Percentiles rank a stretch among this genome's conserved stretches.
Conservation (phyloP, 2,113 vertebrate species). For the Clarias batrachus region DNA sequence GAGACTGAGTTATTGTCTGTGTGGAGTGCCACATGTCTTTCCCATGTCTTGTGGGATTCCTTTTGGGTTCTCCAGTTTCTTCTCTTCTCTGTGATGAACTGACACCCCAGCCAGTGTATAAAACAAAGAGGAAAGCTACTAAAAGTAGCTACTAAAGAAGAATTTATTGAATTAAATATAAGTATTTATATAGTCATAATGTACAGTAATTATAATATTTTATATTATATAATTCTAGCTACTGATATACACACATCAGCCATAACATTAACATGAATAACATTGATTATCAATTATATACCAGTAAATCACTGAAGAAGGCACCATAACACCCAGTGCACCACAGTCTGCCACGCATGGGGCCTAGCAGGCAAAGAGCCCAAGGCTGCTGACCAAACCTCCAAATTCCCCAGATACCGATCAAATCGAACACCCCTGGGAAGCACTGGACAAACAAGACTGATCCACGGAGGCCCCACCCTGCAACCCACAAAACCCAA, state of each 20-base stretch:
- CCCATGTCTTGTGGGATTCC: neutral
- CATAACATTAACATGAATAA: too few relatives aligned
- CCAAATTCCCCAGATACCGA: too few relatives aligned
- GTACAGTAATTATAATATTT: neutral
- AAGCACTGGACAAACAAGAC: too few relatives aligned
- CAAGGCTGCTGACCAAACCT: too few relatives aligned
- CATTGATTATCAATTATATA: too few relatives aligned
- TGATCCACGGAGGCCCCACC: too few relatives aligned
- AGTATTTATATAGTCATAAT: neutral
- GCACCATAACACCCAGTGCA: too few relatives aligned
- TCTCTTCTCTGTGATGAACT: neutral
- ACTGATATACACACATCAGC: neutral
- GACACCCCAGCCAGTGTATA: neutral
- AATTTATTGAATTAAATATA: neutral
- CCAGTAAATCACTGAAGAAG: too few relatives aligned
- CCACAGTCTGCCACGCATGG: too few relatives aligned
- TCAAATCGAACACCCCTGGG: too few relatives aligned
- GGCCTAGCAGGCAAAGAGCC: too few relatives aligned
- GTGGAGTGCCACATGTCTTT: neutral
- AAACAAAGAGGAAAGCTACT: neutral
- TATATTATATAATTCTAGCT: neutral
- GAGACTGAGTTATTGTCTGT: neutral
- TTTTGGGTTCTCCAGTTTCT: neutral
- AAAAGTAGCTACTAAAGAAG: neutral
- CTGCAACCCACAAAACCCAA: too few relatives aligned